A percentile compares a stretch with the other conserved stretches of the same genome.
phyloP scores from a whole-genome alignment of 2,113 vertebrate species.

The Corythornis madagascariensis region DNA sequence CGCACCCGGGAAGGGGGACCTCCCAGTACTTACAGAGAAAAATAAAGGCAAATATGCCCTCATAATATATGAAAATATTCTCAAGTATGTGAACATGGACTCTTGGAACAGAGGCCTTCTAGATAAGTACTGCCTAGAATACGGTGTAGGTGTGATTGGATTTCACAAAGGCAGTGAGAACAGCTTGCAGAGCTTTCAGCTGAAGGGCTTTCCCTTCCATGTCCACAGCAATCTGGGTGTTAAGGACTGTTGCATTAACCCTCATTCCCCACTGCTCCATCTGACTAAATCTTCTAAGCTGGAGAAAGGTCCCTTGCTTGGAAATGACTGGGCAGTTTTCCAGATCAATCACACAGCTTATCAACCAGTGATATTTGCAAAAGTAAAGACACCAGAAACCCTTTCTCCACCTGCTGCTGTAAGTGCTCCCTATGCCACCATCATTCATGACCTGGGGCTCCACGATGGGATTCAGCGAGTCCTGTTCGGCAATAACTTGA shows the following conservation, averaged over 20 bases:
- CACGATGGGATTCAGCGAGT: constrained; percentile 81
- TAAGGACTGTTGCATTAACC: constrained; percentile 80
- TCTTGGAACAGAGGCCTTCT: constrained; percentile 81
- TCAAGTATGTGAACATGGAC: constrained; percentile 82
- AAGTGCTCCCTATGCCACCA: constrained; percentile 72
- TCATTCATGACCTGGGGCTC: constrained; percentile 80
- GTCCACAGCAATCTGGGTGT: constrained; percentile 74
- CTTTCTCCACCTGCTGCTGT: constrained; percentile 65
- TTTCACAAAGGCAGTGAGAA: constrained; percentile 79
- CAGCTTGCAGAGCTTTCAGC: constrained; percentile 68
- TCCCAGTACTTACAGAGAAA: constrained; percentile 79
- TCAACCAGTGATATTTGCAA: constrained; percentile 81
- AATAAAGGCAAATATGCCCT: constrained; percentile 78
- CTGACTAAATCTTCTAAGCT: constrained; percentile 80
- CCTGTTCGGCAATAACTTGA: constrained; percentile 81
- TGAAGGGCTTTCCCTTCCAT: constrained; percentile 77
- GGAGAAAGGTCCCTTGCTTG: constrained; percentile 74
- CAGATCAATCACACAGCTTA: constrained; percentile 80
- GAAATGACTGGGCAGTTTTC: constrained; percentile 81
- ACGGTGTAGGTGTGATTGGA: constrained; percentile 79
- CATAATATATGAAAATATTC: constrained; percentile 82
- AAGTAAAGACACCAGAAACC: constrained; percentile 76
- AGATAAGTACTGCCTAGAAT: constrained; percentile 82
- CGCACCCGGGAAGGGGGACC: constrained; percentile 80
- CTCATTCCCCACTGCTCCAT: constrained; percentile 78